Evolutionary conservation across 2,113 vertebrate genomes (phyloP).

Genomic region (Spea bombifrons): DNA sequence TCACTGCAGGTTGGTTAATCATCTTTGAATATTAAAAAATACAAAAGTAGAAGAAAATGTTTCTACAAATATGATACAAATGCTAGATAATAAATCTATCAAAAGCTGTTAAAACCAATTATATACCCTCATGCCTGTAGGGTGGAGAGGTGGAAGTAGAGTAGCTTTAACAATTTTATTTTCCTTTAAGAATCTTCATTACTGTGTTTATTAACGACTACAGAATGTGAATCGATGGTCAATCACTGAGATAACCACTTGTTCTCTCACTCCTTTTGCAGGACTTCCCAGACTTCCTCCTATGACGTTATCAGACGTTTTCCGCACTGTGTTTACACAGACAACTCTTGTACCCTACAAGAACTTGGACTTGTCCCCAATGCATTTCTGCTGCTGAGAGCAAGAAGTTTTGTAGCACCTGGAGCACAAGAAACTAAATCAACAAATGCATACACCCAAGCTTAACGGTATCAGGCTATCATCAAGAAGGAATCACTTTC

Average conservation of each 20-base stretch:
- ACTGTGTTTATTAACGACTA: no score
- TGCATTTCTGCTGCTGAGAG: slow-evolving; percentile 66
- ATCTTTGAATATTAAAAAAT: not conserved
- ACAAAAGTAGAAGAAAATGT: no score
- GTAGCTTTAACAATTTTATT: no score
- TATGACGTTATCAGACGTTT: slow-evolving; percentile 85
- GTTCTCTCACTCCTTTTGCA: slow-evolving; percentile 51
- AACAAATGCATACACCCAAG: not conserved
- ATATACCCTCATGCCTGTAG: no score
- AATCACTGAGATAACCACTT: not conserved
- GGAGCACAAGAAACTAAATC: not conserved
- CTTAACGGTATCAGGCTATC: not conserved
- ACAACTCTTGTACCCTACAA: slow-evolving; percentile 69
- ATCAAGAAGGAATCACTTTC: no score
- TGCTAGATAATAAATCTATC: no score
- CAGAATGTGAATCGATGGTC: no score
- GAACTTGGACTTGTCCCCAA: slow-evolving; percentile 72
- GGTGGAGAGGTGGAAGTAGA: no score
- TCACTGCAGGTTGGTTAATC: slow-evolving; percentile 66
- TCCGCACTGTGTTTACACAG: slow-evolving; percentile 66
- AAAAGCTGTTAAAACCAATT: no score
- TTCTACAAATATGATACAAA: no score
- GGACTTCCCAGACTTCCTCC: slow-evolving; percentile 54
- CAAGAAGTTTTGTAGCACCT: not conserved
- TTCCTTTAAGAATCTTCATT: no score